phyloP scores from a whole-genome alignment of 2,797 vertebrate species.

The Thunnus albacares region DNA sequence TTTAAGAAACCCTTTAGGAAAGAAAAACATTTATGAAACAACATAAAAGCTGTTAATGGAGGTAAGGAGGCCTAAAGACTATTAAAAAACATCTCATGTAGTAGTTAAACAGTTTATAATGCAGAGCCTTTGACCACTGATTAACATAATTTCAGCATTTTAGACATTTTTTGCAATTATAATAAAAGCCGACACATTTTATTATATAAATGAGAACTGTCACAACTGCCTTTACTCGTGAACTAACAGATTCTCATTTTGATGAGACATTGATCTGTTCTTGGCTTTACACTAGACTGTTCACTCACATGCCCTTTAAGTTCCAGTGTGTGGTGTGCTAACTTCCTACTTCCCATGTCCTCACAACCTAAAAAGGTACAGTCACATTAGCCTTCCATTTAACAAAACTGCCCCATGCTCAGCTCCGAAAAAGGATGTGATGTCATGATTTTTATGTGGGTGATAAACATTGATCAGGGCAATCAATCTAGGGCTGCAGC shows the following conservation, averaged over 20 bases:
- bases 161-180: slow-evolving; percentile 25
- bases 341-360: slow-evolving; percentile 22
- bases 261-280: slow-evolving; percentile 15
- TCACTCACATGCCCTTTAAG: slow-evolving; percentile 29
- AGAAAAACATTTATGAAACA: slow-evolving; percentile 36
- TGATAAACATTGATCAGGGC: background rate
- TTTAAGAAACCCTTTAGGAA: slow-evolving; percentile 21
- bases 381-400: slow-evolving; percentile 21
- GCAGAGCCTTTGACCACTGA: slow-evolving; percentile 33
- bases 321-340: slow-evolving; percentile 22
- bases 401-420: background rate
- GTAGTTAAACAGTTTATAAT: slow-evolving; percentile 39
- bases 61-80: slow-evolving; percentile 51
- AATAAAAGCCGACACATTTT: slow-evolving; percentile 10
- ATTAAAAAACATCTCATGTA: slow-evolving; percentile 19
- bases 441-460: background rate
- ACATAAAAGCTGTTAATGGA: slow-evolving; percentile 45
- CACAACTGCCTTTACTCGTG: slow-evolving; percentile 1
- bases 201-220: slow-evolving; percentile 22
- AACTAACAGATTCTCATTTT: background rate
- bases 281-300: slow-evolving; percentile 12
- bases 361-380: slow-evolving; percentile 10
- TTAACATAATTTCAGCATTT: slow-evolving; percentile 16
- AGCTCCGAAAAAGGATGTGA: background rate
- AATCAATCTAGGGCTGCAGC: background rate